Percentiles rank a stretch among this genome's conserved stretches.
These are phyloP conservation scores for Platysternon megacephalum DNA, from an alignment of 2,113 vertebrate species.

Conservation along the genomic window DNA sequence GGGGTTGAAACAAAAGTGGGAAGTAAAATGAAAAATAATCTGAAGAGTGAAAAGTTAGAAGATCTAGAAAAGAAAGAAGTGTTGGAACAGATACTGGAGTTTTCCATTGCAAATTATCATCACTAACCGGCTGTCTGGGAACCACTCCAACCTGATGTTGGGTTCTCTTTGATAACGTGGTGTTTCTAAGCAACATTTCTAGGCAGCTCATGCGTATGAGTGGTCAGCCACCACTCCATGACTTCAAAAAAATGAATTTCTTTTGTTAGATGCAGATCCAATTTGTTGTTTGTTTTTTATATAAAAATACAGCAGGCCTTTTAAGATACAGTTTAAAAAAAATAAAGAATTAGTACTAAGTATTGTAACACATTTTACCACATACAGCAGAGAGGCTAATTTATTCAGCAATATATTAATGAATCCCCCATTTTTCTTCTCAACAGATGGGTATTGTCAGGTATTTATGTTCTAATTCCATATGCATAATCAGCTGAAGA, in stretches of 20 bases:
- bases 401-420: conserved; percentile 15
- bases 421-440: conserved; percentile 40
- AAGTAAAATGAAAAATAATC: conserved; percentile 42
- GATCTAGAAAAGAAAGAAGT: conserved; percentile 70
- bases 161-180: conserved; percentile 72
- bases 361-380: background rate
- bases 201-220: conserved; percentile 18
- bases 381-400: conserved; percentile 9
- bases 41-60: conserved; percentile 56
- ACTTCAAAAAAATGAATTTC: conserved; percentile 51
- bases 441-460: conserved; percentile 46
- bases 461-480: conserved; percentile 33
- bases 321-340: conserved; percentile 10
- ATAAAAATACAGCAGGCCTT: conserved; percentile 38
- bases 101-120: conserved; percentile 77
- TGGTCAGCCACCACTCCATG: conserved; percentile 61
- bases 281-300: conserved; percentile 47
- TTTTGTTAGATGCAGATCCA: conserved; percentile 59
- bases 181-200: conserved; percentile 73
- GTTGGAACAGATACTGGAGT: conserved; percentile 73
- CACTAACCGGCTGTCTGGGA: conserved; percentile 74
- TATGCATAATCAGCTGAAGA: background rate
- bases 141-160: conserved; percentile 73
- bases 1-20: conserved; percentile 5
- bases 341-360: background rate